Evolutionary conservation across 2,113 vertebrate genomes (phyloP).

Genomic region (Phasianus colchicus): DNA sequence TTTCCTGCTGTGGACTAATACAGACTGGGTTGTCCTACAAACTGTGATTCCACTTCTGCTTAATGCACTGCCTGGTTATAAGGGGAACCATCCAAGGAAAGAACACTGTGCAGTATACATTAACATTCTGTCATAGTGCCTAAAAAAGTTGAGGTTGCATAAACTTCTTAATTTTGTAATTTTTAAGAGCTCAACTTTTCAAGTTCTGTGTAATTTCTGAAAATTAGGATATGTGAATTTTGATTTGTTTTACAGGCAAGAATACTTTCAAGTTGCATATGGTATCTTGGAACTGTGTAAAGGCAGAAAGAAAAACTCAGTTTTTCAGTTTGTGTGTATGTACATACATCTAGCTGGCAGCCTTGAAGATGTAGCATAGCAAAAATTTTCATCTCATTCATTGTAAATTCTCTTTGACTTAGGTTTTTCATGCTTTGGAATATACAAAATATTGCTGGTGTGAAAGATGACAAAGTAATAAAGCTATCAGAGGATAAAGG

Average conservation of each 20-base stretch:
- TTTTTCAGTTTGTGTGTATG: background rate
- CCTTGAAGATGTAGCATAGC: background rate
- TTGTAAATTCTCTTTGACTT: background rate
- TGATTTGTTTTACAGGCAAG: background rate
- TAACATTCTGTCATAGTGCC: background rate
- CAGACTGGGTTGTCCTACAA: background rate
- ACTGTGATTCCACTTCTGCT: background rate
- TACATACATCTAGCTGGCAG: background rate
- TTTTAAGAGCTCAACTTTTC: background rate
- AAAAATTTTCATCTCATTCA: background rate
- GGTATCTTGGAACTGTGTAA: background rate
- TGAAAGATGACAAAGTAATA: background rate
- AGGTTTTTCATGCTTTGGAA: background rate
- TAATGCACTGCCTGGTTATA: background rate
- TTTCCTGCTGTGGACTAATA: background rate
- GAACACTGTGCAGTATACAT: background rate
- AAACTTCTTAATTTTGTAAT: background rate
- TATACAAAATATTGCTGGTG: background rate
- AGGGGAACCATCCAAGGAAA: background rate
- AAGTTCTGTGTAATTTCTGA: background rate
- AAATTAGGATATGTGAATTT: background rate
- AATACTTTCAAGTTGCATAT: background rate
- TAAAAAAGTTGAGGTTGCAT: background rate
- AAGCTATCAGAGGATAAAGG: background rate
- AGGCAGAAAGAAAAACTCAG: background rate